Conservation (phyloP, 2,113 vertebrate genomes). For the Tragelaphus scriptus region DNA sequence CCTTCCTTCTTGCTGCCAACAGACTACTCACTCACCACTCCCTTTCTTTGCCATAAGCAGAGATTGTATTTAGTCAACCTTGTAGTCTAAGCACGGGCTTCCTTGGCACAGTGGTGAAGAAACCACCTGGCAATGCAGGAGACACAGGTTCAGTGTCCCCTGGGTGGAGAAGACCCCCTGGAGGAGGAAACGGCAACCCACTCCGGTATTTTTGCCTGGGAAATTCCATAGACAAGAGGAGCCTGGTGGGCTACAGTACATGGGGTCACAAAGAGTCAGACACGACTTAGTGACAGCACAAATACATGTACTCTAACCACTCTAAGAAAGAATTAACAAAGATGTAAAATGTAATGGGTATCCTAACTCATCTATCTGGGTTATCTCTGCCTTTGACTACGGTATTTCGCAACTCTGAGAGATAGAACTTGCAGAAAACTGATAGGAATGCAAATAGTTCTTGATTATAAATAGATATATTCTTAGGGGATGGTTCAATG, state of each 20-base stretch:
- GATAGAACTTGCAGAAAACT: not conserved
- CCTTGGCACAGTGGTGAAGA: not conserved
- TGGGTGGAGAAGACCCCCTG: not conserved
- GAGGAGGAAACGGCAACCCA: not conserved
- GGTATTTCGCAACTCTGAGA: not conserved
- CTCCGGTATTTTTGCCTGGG: not conserved
- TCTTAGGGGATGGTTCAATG: not conserved
- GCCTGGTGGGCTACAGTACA: not conserved
- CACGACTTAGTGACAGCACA: not conserved
- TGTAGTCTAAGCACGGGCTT: not conserved
- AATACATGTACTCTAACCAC: not conserved
- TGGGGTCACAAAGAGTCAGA: not conserved
- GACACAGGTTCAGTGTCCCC: not conserved
- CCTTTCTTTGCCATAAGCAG: not conserved
- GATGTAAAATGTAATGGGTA: not conserved
- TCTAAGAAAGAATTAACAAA: not conserved
- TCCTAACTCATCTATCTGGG: not conserved
- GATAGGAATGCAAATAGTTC: not conserved
- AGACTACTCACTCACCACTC: not conserved
- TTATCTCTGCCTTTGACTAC: not conserved
- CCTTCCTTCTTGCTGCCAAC: not conserved
- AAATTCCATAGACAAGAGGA: not conserved
- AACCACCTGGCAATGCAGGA: not conserved
- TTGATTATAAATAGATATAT: not conserved
- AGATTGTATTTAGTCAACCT: not conserved